Base-by-base conservation (phyloP, 2,888 invertebrate species). In the Tinea pellionella region DNA sequence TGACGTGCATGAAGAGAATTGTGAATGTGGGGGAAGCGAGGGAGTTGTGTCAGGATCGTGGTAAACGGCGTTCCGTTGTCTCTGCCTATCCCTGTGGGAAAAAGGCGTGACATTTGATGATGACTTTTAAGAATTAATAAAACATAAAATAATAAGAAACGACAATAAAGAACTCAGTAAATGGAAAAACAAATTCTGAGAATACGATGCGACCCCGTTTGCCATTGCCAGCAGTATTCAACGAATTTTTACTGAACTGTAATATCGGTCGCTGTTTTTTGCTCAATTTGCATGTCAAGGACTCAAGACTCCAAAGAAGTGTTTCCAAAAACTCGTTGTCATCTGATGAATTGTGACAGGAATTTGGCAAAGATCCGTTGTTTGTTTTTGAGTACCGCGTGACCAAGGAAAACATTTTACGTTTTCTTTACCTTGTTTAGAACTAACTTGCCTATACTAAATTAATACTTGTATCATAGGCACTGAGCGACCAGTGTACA, bases 271-370 rank as follows among this genome's bases (percentile, higher is more conserved):
- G 24, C 16, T 13, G 9, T 4, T 51, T 51, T 51, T 51, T 53
- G 53, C 24, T 24, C 13, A 9, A 16, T 53, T 53, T 53, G 12
- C 53, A 53, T 24, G 53, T 24, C 53, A 53, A 53, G 53, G 53
- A 53, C 24, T 43, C n/a, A n/a, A n/a, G n/a, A n/a, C 9, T n/a
- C 12, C 12, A 51, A 51, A n/a, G 15, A 16, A 51, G 4, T 9
- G 16, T 15, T 51, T 51, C 51, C 18, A 9, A 51, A 51, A 51
- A 51, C 15, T 51, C 51, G 51, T 16, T 51, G 51, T 51, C 7
- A 51, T 51, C 51, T 51, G 51, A 51, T 51, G 51, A 51, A 51
- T 51, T 51, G 51, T 16, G 51, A 51, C 51, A 51, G 51, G 15
- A 16, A 51, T 16, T 53, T 53, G 53, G 53, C 53, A 53, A 12